phyloP scores from a whole-genome alignment of 2,113 vertebrate species.

The Hypomesus transpacificus region DNA sequence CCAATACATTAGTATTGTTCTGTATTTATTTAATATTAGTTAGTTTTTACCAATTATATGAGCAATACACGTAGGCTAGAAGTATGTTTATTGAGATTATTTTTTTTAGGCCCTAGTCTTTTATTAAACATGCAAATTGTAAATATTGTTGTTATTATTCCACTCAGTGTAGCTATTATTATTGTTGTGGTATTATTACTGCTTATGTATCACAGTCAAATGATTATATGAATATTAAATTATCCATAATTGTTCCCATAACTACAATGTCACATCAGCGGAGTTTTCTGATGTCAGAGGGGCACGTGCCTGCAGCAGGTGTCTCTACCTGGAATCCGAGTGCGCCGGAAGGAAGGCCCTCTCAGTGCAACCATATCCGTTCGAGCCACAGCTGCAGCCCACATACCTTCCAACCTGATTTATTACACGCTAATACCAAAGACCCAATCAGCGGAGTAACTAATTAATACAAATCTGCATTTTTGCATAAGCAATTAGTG shows the following conservation, averaged over 20 bases:
- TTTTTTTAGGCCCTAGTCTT: not conserved
- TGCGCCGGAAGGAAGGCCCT: conserved; percentile 78
- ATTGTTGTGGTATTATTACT: not conserved
- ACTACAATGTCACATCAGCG: not conserved
- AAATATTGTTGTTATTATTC: not conserved
- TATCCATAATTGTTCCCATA: no score
- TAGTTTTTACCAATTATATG: no score
- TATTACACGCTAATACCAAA: conserved; percentile 85
- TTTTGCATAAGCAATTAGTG: conserved; percentile 93
- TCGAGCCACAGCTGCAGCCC: conserved; percentile 67
- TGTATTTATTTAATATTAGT: not conserved
- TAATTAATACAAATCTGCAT: conserved; percentile 95
- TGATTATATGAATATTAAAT: no score
- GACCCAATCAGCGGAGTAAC: conserved; percentile 88
- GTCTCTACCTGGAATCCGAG: conserved; percentile 75
- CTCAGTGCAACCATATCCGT: conserved; percentile 77
- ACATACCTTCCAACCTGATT: conserved; percentile 78
- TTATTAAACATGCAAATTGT: not conserved
- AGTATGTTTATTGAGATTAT: no score
- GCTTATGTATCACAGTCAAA: no score
- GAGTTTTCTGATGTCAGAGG: not conserved
- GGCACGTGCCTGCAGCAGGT: conserved; percentile 79
- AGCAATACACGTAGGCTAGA: no score
- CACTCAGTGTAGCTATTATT: not conserved
- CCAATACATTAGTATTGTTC: not conserved